phyloP scores from a whole-genome alignment of 2,113 vertebrate species.

The Haemorhous mexicanus region DNA sequence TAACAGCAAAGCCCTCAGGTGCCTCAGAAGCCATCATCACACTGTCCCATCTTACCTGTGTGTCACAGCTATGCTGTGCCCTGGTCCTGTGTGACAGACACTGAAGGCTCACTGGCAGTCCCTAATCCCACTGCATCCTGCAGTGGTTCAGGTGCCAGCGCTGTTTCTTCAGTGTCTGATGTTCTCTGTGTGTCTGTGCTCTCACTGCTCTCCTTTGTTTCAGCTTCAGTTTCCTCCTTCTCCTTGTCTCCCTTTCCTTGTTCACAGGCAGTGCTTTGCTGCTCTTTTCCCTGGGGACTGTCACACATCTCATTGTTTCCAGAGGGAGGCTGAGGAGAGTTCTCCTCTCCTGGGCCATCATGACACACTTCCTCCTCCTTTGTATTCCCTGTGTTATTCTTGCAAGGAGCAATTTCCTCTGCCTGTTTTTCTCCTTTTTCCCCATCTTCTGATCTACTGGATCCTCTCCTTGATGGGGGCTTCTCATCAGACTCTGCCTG shows the following conservation, averaged over 20 bases:
- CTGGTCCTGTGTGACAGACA: not conserved
- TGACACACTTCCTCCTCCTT: not conserved
- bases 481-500: not conserved
- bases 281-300: not conserved
- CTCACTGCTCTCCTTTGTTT: not conserved
- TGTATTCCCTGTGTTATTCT: not conserved
- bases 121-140: not conserved
- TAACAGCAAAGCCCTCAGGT: not conserved
- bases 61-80: not conserved
- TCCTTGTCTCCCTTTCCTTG: not conserved
- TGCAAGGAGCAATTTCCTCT: not conserved
- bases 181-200: not conserved
- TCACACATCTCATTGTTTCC: not conserved
- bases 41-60: slow-evolving; percentile 44
- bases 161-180: not conserved
- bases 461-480: not conserved
- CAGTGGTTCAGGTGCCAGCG: not conserved
- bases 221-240: not conserved
- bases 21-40: not conserved
- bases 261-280: not conserved
- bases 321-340: not conserved
- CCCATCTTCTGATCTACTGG: slow-evolving; percentile 27
- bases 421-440: not conserved
- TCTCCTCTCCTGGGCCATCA: not conserved
- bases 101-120: not conserved